These are phyloP conservation scores for Bucco capensis DNA, from an alignment of 2,113 vertebrate genomes.

Conservation along the genomic window DNA sequence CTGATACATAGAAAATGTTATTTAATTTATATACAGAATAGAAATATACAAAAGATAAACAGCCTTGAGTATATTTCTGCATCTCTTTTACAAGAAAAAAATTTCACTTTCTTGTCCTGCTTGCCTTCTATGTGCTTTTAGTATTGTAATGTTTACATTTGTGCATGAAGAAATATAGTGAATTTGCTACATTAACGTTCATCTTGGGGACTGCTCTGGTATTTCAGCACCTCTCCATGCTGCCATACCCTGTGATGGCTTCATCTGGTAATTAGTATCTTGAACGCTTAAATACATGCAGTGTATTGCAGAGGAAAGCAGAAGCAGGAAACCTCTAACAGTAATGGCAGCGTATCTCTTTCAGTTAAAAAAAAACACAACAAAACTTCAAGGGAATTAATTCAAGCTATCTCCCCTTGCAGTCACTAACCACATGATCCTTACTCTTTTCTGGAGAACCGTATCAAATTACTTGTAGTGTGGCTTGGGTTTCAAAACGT, in stretches of 20 bases:
- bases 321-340: background rate
- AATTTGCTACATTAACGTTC: background rate
- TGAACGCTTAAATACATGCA: background rate
- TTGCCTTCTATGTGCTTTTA: background rate
- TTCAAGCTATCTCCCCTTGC: background rate
- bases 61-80: background rate
- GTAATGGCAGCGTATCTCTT: accelerated
- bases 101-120: background rate
- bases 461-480: accelerated
- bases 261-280: background rate
- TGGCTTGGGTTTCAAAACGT: background rate
- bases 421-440: background rate
- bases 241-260: background rate
- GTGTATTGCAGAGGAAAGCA: background rate
- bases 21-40: background rate
- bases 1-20: background rate
- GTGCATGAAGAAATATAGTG: background rate
- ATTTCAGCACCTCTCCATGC: background rate
- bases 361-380: background rate
- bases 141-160: background rate
- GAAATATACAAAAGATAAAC: background rate
- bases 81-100: background rate
- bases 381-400: background rate
- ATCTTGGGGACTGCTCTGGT: background rate
- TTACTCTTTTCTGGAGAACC: background rate